A percentile compares a stretch with the other conserved stretches of the same genome.
Conservation (phyloP, 2,888 invertebrate species). For the Liodrosophila aerea region DNA sequence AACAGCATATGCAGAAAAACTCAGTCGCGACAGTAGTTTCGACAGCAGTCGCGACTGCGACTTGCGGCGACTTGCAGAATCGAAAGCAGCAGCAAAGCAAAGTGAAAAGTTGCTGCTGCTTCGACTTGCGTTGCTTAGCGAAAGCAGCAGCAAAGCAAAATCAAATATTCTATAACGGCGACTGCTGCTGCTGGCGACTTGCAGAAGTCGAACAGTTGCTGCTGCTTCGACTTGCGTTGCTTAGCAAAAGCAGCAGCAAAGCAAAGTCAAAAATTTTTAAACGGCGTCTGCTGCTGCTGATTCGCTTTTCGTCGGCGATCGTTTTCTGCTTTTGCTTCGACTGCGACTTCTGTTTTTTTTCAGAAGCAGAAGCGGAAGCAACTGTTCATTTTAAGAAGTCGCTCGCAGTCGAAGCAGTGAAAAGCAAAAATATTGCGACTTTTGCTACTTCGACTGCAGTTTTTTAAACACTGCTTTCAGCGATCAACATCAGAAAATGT, state of each 20-base stretch:
- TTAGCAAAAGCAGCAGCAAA: too few species aligned
- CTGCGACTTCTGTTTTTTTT: too few species aligned
- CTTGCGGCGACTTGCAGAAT: too few species aligned
- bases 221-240: neutral
- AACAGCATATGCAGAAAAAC: neutral
- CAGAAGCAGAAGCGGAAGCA: neutral
- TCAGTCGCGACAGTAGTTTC: neutral
- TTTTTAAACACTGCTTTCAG: neutral
- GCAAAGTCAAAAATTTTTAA: too few species aligned
- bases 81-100: too few species aligned
- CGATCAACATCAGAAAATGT: conserved; percentile 2
- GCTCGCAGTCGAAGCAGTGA: neutral
- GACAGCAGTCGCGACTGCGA: neutral
- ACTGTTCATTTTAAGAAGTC: neutral
- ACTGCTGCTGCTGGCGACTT: neutral
- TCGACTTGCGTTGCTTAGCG: neutral
- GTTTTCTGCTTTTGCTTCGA: too few species aligned
- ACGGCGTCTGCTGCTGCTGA: too few species aligned
- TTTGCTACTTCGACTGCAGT: neutral
- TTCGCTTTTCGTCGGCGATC: too few species aligned
- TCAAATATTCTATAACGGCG: neutral
- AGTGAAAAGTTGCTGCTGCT: neutral
- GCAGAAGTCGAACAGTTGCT: neutral
- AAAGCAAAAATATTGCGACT: neutral
- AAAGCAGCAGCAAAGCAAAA: neutral